Percentiles rank a stretch among this genome's conserved stretches.
Conservation (phyloP, 2,113 vertebrate genomes). For the Tachysurus vachellii region DNA sequence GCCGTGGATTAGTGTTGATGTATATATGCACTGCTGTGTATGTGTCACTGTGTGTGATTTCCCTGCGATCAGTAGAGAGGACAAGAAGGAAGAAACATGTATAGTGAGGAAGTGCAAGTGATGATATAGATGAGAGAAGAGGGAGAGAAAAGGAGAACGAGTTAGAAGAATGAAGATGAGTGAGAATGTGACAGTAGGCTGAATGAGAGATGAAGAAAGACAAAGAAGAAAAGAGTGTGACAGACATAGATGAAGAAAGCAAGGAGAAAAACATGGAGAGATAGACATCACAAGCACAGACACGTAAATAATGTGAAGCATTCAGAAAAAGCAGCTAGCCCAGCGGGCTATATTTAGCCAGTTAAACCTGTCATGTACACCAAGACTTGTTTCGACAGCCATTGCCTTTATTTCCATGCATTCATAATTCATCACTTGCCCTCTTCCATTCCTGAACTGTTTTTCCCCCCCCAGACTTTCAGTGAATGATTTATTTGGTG, state of each 20-base stretch:
- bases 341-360: slow-evolving; percentile 78
- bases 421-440: slow-evolving; percentile 59
- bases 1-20: neutral
- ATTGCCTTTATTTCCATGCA: slow-evolving; percentile 53
- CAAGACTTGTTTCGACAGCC: slow-evolving; percentile 71
- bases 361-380: slow-evolving; percentile 73
- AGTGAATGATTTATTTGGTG: slow-evolving; percentile 48
- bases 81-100: slow-evolving; percentile 1
- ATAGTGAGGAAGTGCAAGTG: neutral
- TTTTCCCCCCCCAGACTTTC: slow-evolving; percentile 3
- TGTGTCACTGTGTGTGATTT: slow-evolving; percentile 9
- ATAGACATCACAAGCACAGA: slow-evolving; percentile 69
- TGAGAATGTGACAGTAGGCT: slow-evolving; percentile 56
- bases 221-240: slow-evolving; percentile 53
- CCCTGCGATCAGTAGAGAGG: slow-evolving; percentile 55
- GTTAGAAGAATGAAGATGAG: slow-evolving; percentile 42
- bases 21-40: neutral
- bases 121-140: slow-evolving; percentile 26
- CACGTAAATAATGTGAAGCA: slow-evolving; percentile 79
- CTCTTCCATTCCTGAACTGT: neutral
- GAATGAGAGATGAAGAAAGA: slow-evolving; percentile 60
- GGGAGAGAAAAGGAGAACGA: slow-evolving; percentile 47
- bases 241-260: slow-evolving; percentile 36
- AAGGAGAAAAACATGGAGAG: slow-evolving; percentile 21
- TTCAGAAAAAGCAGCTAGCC: slow-evolving; percentile 73